Conservation (phyloP, 2,888 invertebrate species). For the Dendrolimus pini region DNA sequence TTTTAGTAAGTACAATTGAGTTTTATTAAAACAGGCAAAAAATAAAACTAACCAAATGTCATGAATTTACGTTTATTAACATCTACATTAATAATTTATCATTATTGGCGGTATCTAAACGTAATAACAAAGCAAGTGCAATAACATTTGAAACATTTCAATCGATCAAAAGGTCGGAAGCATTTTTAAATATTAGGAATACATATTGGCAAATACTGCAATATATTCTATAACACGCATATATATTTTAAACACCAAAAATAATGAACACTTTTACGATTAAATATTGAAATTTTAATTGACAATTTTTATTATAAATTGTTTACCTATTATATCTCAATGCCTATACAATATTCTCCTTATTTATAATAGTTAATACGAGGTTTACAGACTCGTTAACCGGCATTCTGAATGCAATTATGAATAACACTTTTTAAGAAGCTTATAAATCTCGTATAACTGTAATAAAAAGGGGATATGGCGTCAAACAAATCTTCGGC, state of each 20-base stretch:
- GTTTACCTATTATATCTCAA: too few species aligned
- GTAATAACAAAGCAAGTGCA: not conserved
- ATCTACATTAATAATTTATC: not conserved
- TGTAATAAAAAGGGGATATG: too few species aligned
- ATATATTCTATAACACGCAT: not conserved
- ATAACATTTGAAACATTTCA: not conserved
- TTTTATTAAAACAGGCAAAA: not conserved
- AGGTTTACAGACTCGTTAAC: too few species aligned
- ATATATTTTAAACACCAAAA: not conserved
- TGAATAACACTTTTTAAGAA: too few species aligned
- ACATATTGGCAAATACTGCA: not conserved
- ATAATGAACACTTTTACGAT: constrained; percentile 1
- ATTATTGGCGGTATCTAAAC: not conserved
- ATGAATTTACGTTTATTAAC: not conserved
- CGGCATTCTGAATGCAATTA: too few species aligned
- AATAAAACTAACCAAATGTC: not conserved
- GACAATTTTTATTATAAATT: not conserved
- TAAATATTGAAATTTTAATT: not conserved
- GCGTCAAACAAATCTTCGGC: too few species aligned
- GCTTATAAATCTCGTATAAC: too few species aligned
- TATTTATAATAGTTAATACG: too few species aligned
- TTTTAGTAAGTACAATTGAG: too few species aligned
- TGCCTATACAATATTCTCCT: too few species aligned
- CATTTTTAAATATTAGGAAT: not conserved
- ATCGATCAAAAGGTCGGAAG: not conserved